phyloP scores from a whole-genome alignment of 2,888 invertebrate genomes.

The Ochropacha duplaris region DNA sequence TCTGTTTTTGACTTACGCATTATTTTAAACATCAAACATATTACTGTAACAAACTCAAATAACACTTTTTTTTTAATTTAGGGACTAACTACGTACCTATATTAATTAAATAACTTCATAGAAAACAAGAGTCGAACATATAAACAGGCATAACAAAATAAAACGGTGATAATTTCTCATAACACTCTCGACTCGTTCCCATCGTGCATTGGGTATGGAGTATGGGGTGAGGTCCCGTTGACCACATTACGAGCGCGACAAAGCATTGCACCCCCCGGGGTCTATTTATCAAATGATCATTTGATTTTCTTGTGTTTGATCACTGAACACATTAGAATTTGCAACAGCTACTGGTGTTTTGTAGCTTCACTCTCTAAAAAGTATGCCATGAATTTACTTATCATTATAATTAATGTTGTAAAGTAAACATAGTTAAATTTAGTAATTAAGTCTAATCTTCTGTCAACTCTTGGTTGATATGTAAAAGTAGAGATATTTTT shows the following conservation, averaged over 20 bases:
- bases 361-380: slow-evolving; percentile 58
- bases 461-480: too few relatives aligned
- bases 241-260: slow-evolving; percentile 73
- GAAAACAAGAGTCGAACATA: slow-evolving; percentile 19
- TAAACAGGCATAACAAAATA: slow-evolving; percentile 47
- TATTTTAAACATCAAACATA: too few relatives aligned
- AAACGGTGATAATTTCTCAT: slow-evolving; percentile 62
- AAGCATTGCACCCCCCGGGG: slow-evolving; percentile 62
- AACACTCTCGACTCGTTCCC: slow-evolving; percentile 26
- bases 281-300: slow-evolving; percentile 84
- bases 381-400: too few relatives aligned
- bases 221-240: slow-evolving; percentile 46
- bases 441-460: too few relatives aligned
- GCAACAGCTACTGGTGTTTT: slow-evolving; percentile 53
- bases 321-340: slow-evolving; percentile 82
- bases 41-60: too few relatives aligned
- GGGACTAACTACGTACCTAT: too few relatives aligned
- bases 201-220: slow-evolving; percentile 10
- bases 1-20: background rate
- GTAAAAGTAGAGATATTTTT: too few relatives aligned
- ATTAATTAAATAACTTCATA: background rate
- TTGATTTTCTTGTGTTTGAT: slow-evolving; percentile 84
- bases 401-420: too few relatives aligned
- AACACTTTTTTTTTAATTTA: too few relatives aligned
- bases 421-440: too few relatives aligned